Percentiles rank a stretch among this genome's conserved stretches.
Conservation (phyloP, 2,888 invertebrate species). For the Eristalis arbustorum region DNA sequence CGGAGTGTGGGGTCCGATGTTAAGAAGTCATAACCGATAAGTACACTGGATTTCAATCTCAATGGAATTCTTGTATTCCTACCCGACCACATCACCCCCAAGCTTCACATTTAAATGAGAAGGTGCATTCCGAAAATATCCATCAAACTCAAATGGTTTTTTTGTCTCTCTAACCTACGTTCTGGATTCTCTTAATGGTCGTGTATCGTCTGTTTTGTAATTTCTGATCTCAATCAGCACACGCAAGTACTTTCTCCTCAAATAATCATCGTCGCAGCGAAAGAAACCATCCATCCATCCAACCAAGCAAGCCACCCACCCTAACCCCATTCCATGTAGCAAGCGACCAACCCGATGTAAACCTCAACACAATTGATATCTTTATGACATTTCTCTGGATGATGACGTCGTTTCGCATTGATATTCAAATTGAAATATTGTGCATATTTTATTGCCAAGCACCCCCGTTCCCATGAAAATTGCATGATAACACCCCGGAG, state of each 20-base stretch:
- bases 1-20: too few relatives aligned
- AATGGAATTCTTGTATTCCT: too few relatives aligned
- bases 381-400: slow-evolving; percentile 67
- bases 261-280: slow-evolving; percentile 48
- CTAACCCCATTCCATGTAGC: neutral
- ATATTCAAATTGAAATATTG: slow-evolving; percentile 70
- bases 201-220: slow-evolving; percentile 24
- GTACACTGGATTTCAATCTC: too few relatives aligned
- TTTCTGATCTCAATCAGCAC: slow-evolving; percentile 39
- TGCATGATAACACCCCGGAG: slow-evolving; percentile 64
- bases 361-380: slow-evolving; percentile 66
- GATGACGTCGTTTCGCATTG: slow-evolving; percentile 68
- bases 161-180: slow-evolving; percentile 18
- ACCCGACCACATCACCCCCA: neutral
- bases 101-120: neutral
- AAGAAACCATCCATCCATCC: slow-evolving; percentile 35
- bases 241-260: slow-evolving; percentile 21
- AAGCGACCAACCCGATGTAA: slow-evolving; percentile 20
- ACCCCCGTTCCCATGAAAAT: slow-evolving; percentile 21
- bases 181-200: slow-evolving; percentile 44
- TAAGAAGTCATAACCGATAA: too few relatives aligned
- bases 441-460: slow-evolving; percentile 65
- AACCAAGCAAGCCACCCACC: slow-evolving; percentile 8
- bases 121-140: slow-evolving; percentile 28
- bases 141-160: slow-evolving; percentile 17